Percentiles rank a stretch among this genome's conserved stretches.
phyloP scores from a whole-genome alignment of 2,797 vertebrate genomes.

The Setipinna tenuifilis region DNA sequence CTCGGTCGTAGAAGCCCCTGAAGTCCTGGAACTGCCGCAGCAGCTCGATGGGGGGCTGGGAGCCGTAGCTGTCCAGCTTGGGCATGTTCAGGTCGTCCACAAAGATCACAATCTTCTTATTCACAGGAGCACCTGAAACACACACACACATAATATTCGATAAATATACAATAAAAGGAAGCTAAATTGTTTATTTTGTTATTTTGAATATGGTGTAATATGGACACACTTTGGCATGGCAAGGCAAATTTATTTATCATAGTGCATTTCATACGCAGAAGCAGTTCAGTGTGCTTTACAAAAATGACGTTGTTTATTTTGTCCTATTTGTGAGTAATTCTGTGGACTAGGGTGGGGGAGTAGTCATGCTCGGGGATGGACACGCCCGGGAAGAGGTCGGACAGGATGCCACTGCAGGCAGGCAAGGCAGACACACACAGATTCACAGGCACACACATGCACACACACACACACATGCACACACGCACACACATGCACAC shows the following conservation, averaged over 20 bases:
- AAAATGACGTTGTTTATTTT: too few species aligned
- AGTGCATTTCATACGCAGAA: too few species aligned
- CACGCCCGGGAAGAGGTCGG: constrained; percentile 88
- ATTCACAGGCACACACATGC: background rate
- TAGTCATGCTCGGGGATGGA: constrained; percentile 86
- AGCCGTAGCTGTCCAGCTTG: constrained; percentile 83
- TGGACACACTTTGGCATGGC: too few species aligned
- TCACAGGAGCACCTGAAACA: constrained; percentile 75
- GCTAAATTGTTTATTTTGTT: background rate
- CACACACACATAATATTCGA: background rate
- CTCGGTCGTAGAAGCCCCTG: constrained; percentile 83
- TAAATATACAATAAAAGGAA: too few species aligned
- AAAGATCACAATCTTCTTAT: constrained; percentile 83
- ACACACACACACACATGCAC: background rate
- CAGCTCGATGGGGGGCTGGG: constrained; percentile 84
- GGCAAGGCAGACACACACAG: constrained; percentile 27
- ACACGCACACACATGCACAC: too few species aligned
- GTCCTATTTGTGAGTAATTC: too few species aligned
- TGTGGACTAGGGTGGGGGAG: too few species aligned
- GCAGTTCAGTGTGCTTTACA: too few species aligned
- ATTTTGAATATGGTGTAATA: too few species aligned
- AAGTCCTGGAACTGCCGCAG: constrained; percentile 88
- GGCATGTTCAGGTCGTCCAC: constrained; percentile 89
- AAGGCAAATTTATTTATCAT: too few species aligned
- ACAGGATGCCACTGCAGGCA: constrained; percentile 81